Evolutionary conservation across 2,113 vertebrate genomes (phyloP), one percentile per base, ranked within the genome.

Genomic region (Myotis davidii): DNA sequence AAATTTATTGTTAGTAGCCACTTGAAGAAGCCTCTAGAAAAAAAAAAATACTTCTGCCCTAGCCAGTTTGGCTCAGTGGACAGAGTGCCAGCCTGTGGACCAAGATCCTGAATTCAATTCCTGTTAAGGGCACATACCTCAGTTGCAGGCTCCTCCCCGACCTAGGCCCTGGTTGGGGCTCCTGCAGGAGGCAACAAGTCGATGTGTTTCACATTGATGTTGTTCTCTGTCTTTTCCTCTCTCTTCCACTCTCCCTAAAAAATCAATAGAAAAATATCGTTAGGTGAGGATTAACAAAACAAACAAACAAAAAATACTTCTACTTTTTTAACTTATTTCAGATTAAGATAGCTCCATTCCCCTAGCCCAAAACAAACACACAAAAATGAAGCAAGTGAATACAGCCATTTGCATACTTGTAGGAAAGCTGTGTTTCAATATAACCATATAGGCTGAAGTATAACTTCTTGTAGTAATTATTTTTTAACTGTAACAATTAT

Each of bases 331-430:
- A 1, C 14, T 70, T 2, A 13, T 7, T 96, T 81, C 18, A 85
- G 3, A 27, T 52, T n/a, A 83, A 20, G 5, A 3, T 2, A 50
- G 25, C 6, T 6, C 12, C 21, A 45, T 34, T 50, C 0, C 0
- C 1, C 11, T 27, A 39, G 3, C 14, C 9, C 2, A 67, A 5
- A 59, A 78, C 18, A 94, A 61, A 85, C 11, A 54, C 37, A 48
- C 11, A 37, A 29, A 42, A 64, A 64, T 64, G 42, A 90, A 72
- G 34, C 61, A 83, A 70, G 25, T 9, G 2, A 27, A 18, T 61
- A 67, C 4, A 92, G 9, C 32, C 79, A 74, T 70, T 78, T 37
- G 37, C n/a, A 6, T 42, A 81, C 27, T 77, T 72, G 1, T 18
- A 74, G 5, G 8, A 2, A 29, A 21, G 5, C 1, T 54, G 3